Conservation (phyloP, 2,888 invertebrate genomes). For the Machimus atricapillus region DNA sequence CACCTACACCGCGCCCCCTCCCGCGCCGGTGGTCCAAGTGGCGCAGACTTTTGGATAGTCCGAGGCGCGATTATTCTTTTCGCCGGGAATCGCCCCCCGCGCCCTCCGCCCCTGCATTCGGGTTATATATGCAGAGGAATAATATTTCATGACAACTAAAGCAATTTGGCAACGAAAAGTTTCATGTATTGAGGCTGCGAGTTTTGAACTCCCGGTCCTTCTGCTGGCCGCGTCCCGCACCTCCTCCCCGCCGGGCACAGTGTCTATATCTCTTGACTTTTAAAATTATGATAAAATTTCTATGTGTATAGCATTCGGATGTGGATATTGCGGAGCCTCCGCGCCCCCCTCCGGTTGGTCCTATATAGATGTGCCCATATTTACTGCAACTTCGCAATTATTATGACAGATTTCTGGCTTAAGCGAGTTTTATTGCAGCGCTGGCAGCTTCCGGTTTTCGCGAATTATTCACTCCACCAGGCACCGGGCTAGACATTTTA, state of each 20-base stretch:
- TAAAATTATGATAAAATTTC: slow-evolving; percentile 39
- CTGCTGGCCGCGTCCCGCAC: not conserved
- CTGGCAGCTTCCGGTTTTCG: slow-evolving; percentile 28
- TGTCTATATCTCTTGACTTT: slow-evolving; percentile 32
- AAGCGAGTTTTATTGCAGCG: slow-evolving; percentile 32
- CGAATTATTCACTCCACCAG: slow-evolving; percentile 31
- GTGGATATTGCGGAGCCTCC: not conserved
- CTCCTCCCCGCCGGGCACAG: not conserved
- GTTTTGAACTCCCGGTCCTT: slow-evolving; percentile 31
- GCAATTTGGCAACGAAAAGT: slow-evolving; percentile 53
- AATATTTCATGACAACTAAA: slow-evolving; percentile 53
- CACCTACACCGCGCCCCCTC: not conserved
- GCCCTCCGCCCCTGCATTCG: not conserved
- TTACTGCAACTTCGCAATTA: slow-evolving; percentile 37
- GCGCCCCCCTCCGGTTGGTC: not conserved
- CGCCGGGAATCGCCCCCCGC: not conserved
- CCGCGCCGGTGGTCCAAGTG: not conserved
- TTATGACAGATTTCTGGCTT: slow-evolving; percentile 46
- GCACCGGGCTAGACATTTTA: slow-evolving; percentile 25
- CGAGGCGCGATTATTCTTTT: slow-evolving; percentile 15
- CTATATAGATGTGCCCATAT: slow-evolving; percentile 18
- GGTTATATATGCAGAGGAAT: slow-evolving; percentile 49
- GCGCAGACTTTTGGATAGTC: not conserved
- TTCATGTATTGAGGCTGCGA: slow-evolving; percentile 49
- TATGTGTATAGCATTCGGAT: slow-evolving; percentile 18